Conservation (phyloP, 1,140 invertebrate genomes). For the Euschistus heros region DNA sequence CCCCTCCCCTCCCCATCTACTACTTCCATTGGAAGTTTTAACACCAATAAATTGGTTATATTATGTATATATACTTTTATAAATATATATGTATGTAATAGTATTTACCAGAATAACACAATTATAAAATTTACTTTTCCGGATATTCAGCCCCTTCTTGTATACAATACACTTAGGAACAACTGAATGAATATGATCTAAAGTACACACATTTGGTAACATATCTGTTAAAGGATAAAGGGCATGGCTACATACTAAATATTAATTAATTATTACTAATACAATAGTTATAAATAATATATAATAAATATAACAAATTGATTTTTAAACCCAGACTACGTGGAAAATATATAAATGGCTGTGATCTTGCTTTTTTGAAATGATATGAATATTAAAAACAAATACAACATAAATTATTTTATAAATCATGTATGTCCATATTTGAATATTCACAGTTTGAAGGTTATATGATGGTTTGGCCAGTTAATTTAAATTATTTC, state of each 20-base stretch:
- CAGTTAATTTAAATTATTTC: no score
- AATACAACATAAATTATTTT: no score
- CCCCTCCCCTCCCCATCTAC: not conserved
- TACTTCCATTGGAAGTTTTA: conserved; percentile 18
- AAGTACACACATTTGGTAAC: conserved; percentile 6
- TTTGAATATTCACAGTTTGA: no score
- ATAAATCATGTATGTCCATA: no score
- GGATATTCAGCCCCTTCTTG: not conserved
- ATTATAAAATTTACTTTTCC: not conserved
- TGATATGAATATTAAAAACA: no score
- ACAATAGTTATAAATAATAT: conserved; percentile 5
- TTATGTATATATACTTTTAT: conserved; percentile 13
- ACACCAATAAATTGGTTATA: conserved; percentile 16
- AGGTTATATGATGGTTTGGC: no score
- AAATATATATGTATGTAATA: conserved; percentile 18
- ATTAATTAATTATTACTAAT: conserved; percentile 8
- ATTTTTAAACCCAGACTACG: not conserved
- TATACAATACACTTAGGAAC: conserved; percentile 15
- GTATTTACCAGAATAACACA: conserved; percentile 2
- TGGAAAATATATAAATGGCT: conserved; percentile 9
- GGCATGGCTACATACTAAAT: conserved; percentile 16
- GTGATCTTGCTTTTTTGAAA: no score
- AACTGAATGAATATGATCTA: conserved; percentile 9
- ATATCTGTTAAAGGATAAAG: conserved; percentile 5
- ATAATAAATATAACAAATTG: conserved; percentile 5